These are phyloP conservation scores for Anolis sagrei DNA, from an alignment of 2,113 vertebrate genomes.

Conservation along the genomic window DNA sequence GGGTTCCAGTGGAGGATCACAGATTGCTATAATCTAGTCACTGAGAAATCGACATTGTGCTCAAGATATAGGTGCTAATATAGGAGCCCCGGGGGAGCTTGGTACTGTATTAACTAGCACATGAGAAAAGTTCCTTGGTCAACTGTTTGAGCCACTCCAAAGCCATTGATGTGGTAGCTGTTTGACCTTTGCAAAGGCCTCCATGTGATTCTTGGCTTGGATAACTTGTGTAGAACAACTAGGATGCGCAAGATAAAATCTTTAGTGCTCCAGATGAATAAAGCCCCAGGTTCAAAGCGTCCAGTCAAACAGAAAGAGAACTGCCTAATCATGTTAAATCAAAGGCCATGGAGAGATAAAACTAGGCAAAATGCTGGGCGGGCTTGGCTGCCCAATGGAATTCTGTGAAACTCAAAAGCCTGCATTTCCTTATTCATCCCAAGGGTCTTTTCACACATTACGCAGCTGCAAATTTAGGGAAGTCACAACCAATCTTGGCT, in stretches of 20 bases:
- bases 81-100: neutral
- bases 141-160: conserved; percentile 9
- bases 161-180: neutral
- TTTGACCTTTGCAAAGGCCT: neutral
- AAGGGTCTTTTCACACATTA: neutral
- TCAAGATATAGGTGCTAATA: neutral
- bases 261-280: conserved; percentile 5
- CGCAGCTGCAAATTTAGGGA: neutral
- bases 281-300: conserved; percentile 27
- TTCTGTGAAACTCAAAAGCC: neutral
- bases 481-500: neutral
- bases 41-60: neutral
- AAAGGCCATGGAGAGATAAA: neutral
- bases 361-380: neutral
- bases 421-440: neutral
- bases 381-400: neutral
- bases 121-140: neutral
- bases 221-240: conserved; percentile 29
- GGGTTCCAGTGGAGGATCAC: too few relatives aligned
- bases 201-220: neutral
- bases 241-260: conserved; percentile 17
- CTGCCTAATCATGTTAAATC: neutral
- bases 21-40: too few relatives aligned
- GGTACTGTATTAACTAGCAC: neutral
- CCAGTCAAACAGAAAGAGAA: conserved; percentile 1